These are phyloP conservation scores for Catharus minimus DNA, from an alignment of 2,113 vertebrate species.

Conservation along the genomic window DNA sequence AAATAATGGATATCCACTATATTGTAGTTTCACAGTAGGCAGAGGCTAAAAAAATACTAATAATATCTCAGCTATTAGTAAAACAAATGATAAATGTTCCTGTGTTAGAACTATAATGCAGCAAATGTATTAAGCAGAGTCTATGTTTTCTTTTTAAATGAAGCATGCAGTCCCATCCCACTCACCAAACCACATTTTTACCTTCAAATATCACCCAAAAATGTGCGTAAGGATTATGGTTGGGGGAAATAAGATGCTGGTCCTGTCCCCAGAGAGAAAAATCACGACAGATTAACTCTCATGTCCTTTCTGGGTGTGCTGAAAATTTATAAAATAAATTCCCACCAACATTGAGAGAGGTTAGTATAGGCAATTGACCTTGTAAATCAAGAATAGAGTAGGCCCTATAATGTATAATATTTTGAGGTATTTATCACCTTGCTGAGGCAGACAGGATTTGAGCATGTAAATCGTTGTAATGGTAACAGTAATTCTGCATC, in stretches of 20 bases:
- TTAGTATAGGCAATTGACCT: constrained; percentile 35
- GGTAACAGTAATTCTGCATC: constrained; percentile 8
- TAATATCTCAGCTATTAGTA: background rate
- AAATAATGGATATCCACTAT: background rate
- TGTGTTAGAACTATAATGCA: background rate
- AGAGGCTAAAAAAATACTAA: background rate
- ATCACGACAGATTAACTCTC: background rate
- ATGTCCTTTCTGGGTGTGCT: background rate
- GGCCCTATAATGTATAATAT: background rate
- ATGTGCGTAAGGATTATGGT: fast-evolving
- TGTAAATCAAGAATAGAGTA: constrained; percentile 42
- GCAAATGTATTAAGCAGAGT: background rate
- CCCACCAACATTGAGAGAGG: background rate
- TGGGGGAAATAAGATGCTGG: background rate
- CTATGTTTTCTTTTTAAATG: constrained; percentile 13
- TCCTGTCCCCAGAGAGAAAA: background rate
- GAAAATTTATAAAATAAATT: constrained; percentile 40
- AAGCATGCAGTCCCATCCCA: background rate
- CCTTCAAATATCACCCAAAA: background rate
- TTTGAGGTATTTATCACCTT: constrained; percentile 42
- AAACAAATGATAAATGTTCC: background rate
- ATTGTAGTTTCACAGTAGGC: background rate
- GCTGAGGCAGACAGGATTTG: background rate
- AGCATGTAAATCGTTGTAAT: constrained; percentile 28
- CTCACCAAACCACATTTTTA: background rate